phyloP scores from a whole-genome alignment of 2,888 invertebrate species.

The Fragum sueziense region DNA sequence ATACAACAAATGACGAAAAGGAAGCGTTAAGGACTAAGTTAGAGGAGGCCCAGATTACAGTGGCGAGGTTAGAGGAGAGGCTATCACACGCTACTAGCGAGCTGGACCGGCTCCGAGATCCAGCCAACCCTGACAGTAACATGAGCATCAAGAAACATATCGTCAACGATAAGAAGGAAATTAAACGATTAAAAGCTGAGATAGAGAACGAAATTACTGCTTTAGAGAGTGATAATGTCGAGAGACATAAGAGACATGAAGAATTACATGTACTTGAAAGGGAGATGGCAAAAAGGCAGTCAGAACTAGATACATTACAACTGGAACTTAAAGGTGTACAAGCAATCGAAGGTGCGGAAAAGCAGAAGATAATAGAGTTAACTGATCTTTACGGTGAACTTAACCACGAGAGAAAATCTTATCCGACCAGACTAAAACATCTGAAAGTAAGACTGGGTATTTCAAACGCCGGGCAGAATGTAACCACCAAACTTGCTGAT shows the following conservation, averaged over 20 bases:
- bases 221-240: conserved; percentile 32
- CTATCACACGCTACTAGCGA: conserved; percentile 42
- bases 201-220: conserved; percentile 32
- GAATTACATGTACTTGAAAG: conserved; percentile 40
- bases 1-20: conserved; percentile 54
- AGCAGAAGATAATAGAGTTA: conserved; percentile 25
- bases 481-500: conserved; percentile 35
- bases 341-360: conserved; percentile 38
- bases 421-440: conserved; percentile 49
- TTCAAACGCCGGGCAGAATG: conserved; percentile 49
- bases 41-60: conserved; percentile 49
- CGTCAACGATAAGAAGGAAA: conserved; percentile 55
- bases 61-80: conserved; percentile 54
- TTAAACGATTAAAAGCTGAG: conserved; percentile 48
- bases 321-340: conserved; percentile 34
- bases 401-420: conserved; percentile 48
- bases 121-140: conserved; percentile 57
- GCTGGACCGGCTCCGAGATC: conserved; percentile 54
- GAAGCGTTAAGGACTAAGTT: conserved; percentile 41
- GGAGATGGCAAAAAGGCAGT: conserved; percentile 34
- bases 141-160: conserved; percentile 55
- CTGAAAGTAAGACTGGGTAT: conserved; percentile 48
- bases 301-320: conserved; percentile 31
- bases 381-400: conserved; percentile 32
- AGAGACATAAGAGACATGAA: conserved; percentile 25